phyloP scores from a whole-genome alignment of 1,140 invertebrate genomes.

The Gerris buenoi region DNA sequence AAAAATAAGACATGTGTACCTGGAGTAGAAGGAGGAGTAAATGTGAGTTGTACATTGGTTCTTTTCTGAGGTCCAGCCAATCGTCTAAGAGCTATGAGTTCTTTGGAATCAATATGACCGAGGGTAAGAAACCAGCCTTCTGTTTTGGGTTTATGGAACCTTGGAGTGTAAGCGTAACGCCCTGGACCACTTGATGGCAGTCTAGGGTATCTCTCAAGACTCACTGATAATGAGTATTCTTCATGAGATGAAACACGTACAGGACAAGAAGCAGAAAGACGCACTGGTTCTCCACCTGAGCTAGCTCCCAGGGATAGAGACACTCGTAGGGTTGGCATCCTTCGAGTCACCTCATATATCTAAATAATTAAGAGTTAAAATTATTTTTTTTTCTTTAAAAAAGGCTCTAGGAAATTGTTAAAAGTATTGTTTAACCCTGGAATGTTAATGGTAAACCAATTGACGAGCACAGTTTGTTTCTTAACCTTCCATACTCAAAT shows the following conservation, averaged over 20 bases:
- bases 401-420: no score
- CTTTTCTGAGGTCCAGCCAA: slow-evolving; percentile 33
- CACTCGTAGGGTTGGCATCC: slow-evolving; percentile 23
- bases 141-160: slow-evolving; percentile 80
- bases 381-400: no score
- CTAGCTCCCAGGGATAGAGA: background rate
- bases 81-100: slow-evolving; percentile 79
- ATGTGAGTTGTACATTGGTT: slow-evolving; percentile 38
- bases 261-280: background rate
- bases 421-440: no score
- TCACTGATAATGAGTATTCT: slow-evolving; percentile 49
- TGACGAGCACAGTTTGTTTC: no score
- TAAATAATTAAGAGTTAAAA: no score
- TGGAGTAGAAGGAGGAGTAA: slow-evolving; percentile 42
- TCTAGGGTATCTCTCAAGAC: slow-evolving; percentile 30
- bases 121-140: slow-evolving; percentile 89
- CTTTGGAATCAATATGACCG: slow-evolving; percentile 49
- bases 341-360: slow-evolving; percentile 30
- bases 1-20: no score
- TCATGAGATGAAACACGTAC: slow-evolving; percentile 29
- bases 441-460: no score
- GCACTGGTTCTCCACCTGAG: background rate
- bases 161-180: background rate
- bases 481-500: no score
- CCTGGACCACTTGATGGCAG: background rate